These are phyloP conservation scores for Dryococelus australis DNA, from an alignment of 2,888 invertebrate genomes.

Conservation along the genomic window DNA sequence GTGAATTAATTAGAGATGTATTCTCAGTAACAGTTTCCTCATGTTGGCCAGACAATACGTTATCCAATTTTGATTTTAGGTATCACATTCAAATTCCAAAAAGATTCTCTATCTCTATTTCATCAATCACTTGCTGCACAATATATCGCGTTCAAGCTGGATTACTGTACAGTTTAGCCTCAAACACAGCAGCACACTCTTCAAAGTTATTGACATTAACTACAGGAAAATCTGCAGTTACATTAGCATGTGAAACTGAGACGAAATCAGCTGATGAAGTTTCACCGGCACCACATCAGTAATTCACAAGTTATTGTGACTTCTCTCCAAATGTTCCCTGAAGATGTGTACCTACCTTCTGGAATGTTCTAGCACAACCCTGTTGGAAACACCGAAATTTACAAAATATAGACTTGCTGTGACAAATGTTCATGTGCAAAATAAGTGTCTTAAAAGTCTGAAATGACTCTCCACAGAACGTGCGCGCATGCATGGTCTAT, in stretches of 20 bases:
- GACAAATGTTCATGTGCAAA: not conserved
- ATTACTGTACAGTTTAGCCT: not conserved
- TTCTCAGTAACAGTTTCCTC: not conserved
- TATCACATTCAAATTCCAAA: not conserved
- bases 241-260: no score
- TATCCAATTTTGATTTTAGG: not conserved
- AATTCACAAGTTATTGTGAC: not conserved
- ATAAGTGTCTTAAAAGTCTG: not conserved
- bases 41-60: not conserved
- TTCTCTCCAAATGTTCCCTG: no score
- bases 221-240: not conserved
- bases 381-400: not conserved
- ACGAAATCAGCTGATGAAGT: not conserved
- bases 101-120: no score
- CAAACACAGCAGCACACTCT: not conserved
- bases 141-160: not conserved
- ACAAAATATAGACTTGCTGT: not conserved
- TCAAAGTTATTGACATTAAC: not conserved
- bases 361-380: not conserved
- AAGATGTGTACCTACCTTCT: not conserved
- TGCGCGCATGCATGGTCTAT: no score
- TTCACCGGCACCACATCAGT: not conserved
- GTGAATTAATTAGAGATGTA: not conserved
- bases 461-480: no score
- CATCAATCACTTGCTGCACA: no score